Base-by-base conservation (phyloP, 2,797 vertebrate genomes). In the Spinus olivaceus region DNA sequence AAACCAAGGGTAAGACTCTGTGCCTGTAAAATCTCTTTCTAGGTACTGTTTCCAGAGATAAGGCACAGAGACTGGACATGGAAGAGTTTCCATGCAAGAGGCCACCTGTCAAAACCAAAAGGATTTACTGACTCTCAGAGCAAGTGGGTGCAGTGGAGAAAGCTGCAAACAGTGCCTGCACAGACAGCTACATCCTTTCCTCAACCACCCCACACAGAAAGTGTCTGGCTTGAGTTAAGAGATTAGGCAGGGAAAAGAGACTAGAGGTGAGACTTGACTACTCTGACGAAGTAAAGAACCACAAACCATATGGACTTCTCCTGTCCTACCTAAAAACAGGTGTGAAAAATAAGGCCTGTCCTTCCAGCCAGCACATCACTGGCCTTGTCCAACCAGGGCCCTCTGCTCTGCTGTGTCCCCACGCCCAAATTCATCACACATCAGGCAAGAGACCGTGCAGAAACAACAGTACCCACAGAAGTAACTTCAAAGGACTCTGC, bases 21-120 rank as follows among this genome's bases (percentile, higher is more conserved):
- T 88, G 90, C 92, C 94, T 95, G 60, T 97, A 96, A 96, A 96
- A 94, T 19, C 39, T 94, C 83, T 70, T 88, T 94, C 86, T 94
- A 51, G 54, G 72, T 90, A 69, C 44, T 71, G 24, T 81, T 94
- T 94, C 70, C 81, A 94, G 83, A 90, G 90, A 96, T 74, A 95
- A 90, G 51, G 69, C 76, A 65, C 1, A 41, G 65, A 70, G 81
- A 65, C 63, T 49, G 51, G 63, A 90, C 74, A 73, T 53, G 46
- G 21, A 57, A 93, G 47, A 79, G 28, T 63, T 95, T 70, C 82
- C 67, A 81, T 59, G 27, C 44, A 70, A 91, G 77, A 73, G 90
- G 86, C 72, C 85, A 93, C 61, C 71, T 71, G 81, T 86, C 72
- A 95, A 93, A 87, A 86, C 21, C 12, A 6, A 30, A 84, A 89